A percentile compares a stretch with the other conserved stretches of the same genome.
These are phyloP conservation scores for Lordiphosa andalusiaca DNA, from an alignment of 2,888 invertebrate genomes.

Conservation along the genomic window DNA sequence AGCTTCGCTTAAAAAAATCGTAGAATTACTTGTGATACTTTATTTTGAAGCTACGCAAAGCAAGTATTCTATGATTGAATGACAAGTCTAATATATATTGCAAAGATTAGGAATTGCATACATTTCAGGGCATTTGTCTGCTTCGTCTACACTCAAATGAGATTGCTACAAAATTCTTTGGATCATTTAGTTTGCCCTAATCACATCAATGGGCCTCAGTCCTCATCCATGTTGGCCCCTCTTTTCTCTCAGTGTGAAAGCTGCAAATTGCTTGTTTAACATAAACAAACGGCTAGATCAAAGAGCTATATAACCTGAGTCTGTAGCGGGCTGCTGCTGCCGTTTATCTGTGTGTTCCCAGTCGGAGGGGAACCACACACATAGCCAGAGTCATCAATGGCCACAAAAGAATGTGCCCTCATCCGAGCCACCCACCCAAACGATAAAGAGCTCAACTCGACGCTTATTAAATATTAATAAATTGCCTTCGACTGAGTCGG, in stretches of 20 bases:
- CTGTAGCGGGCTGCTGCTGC: slow-evolving; percentile 15
- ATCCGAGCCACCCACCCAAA: slow-evolving; percentile 42
- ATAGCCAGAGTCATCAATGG: slow-evolving; percentile 30
- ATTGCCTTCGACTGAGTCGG: slow-evolving; percentile 33
- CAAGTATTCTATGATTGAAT: too few relatives aligned
- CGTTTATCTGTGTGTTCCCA: neutral
- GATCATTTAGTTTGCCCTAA: too few relatives aligned
- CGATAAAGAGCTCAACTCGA: slow-evolving; percentile 44
- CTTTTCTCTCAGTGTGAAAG: slow-evolving; percentile 12
- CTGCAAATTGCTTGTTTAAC: slow-evolving; percentile 62
- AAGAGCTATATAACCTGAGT: slow-evolving; percentile 37
- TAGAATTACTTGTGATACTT: too few relatives aligned
- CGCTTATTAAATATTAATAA: slow-evolving; percentile 45
- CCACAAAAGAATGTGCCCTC: slow-evolving; percentile 37
- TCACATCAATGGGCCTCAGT: too few relatives aligned
- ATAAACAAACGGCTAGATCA: slow-evolving; percentile 61
- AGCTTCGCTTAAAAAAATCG: too few relatives aligned
- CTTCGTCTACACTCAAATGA: too few relatives aligned
- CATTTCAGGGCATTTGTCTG: too few relatives aligned
- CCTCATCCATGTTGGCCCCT: too few relatives aligned
- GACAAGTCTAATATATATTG: too few relatives aligned
- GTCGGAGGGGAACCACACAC: slow-evolving; percentile 32
- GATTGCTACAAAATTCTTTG: too few relatives aligned
- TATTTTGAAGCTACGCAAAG: too few relatives aligned
- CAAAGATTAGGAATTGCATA: too few relatives aligned